Evolutionary conservation across 2,797 vertebrate genomes (phyloP), one percentile per base, ranked within the genome.

Genomic region (Paramormyrops hopkinsi): DNA sequence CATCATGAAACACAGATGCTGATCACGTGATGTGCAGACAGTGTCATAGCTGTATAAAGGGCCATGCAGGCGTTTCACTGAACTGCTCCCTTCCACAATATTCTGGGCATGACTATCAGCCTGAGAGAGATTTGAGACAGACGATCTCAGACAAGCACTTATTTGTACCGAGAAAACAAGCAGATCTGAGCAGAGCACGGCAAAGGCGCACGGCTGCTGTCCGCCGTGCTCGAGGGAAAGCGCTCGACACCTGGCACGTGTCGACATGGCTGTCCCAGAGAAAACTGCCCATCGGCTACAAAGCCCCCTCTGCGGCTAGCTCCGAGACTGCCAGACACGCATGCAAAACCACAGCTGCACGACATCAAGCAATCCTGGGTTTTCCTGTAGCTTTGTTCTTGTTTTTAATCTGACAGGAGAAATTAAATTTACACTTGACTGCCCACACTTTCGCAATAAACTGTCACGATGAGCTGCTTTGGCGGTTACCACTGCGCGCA

Each of bases 401-500:
- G 29, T 25, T 87, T 65, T 19, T 22, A 73, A 79, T 87, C 37
- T n/a, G 51, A 82, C 17, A 88, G 12, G 11, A 89, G 50, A 59
- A 76, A 87, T 76, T 82, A 54, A 88, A 53, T 48, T 73, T 62
- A 76, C 85, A 41, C 85, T 86, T 12, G 51, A 37, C 22, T 84
- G 50, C 59, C 46, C 84, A 44, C 83, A 37, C 29, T 76, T 29
- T 41, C 11, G 41, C 22, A 53, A 83, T 33, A 29, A 85, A 85
- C 25, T 46, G 51, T 46, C 54, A 33, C 54, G 46, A 83, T 50
- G 41, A 73, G 14, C 53, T 9, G 25, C 19, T 51, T 51, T 17
- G 14, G 29, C 29, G 4, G 9, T 83, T 89, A 51, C 51, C 48
- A 22, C 41, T 19, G 6, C 9, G 6, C 2, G 25, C 46, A 51